These are phyloP conservation scores for Lepidocolaptes lacrymiger DNA, from an alignment of 2,797 vertebrate genomes.

Conservation along the genomic window DNA sequence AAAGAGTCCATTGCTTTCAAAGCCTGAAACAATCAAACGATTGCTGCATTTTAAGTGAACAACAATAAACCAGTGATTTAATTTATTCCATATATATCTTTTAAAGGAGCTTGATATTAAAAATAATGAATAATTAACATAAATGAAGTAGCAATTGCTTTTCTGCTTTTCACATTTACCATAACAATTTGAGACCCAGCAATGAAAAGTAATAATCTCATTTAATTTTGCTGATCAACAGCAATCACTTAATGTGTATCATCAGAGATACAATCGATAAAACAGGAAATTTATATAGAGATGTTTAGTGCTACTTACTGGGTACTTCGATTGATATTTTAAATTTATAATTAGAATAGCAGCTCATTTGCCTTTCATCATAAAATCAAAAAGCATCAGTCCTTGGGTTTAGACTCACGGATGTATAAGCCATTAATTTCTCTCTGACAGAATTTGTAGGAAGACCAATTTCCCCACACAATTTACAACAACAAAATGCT, in stretches of 20 bases:
- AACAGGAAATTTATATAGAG: conserved; percentile 29
- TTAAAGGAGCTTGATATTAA: background rate
- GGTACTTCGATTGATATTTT: conserved; percentile 41
- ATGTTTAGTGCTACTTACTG: conserved; percentile 38
- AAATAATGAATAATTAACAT: background rate
- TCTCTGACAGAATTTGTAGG: background rate
- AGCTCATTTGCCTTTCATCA: conserved; percentile 26
- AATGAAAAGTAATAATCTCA: conserved; percentile 18
- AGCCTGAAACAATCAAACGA: background rate
- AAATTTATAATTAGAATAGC: conserved; percentile 41
- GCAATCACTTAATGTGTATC: conserved; percentile 43
- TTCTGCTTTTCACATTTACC: background rate
- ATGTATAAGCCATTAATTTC: background rate
- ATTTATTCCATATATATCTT: background rate
- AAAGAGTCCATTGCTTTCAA: background rate
- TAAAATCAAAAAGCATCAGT: conserved; percentile 14
- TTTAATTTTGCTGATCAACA: conserved; percentile 41
- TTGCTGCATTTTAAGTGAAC: background rate
- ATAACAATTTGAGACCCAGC: background rate
- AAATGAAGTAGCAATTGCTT: background rate
- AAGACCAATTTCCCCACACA: background rate
- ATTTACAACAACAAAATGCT: background rate
- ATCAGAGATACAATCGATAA: conserved; percentile 36
- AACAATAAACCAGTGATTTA: background rate
- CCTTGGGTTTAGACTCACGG: background rate